These are phyloP conservation scores for Meghimatium bilineatum DNA, from an alignment of 2,888 invertebrate species.

Conservation along the genomic window DNA sequence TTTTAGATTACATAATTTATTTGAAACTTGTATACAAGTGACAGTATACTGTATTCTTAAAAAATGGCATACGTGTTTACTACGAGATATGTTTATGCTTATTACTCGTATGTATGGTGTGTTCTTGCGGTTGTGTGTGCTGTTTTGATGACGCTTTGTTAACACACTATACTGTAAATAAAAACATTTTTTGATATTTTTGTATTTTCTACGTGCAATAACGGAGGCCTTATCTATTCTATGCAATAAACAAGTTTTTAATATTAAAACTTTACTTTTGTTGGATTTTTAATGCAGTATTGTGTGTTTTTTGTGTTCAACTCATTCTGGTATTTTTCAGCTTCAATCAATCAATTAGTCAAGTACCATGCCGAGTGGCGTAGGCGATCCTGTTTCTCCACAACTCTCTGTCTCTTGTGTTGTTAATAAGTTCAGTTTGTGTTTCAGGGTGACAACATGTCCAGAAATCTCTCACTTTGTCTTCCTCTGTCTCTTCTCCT, in stretches of 20 bases:
- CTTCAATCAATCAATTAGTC: too few relatives aligned
- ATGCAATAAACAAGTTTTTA: neutral
- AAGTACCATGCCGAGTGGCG: too few relatives aligned
- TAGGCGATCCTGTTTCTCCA: too few relatives aligned
- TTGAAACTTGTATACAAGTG: neutral
- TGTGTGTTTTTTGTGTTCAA: too few relatives aligned
- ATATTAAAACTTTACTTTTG: neutral
- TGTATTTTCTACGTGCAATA: neutral
- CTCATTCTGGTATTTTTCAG: too few relatives aligned
- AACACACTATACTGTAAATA: neutral
- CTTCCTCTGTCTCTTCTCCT: too few relatives aligned
- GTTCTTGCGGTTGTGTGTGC: neutral
- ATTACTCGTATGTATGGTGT: neutral
- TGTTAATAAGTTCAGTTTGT: too few relatives aligned
- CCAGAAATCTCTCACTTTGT: too few relatives aligned
- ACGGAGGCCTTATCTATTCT: neutral
- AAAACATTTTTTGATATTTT: neutral
- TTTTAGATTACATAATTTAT: neutral
- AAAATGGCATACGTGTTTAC: neutral
- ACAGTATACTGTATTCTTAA: too few relatives aligned
- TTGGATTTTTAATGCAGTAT: neutral
- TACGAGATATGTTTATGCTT: neutral
- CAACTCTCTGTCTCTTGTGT: too few relatives aligned
- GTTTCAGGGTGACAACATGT: too few relatives aligned
- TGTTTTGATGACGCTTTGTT: neutral